Evolutionary conservation across 1,140 invertebrate species (phyloP).

Genomic region (Prorops nasuta): DNA sequence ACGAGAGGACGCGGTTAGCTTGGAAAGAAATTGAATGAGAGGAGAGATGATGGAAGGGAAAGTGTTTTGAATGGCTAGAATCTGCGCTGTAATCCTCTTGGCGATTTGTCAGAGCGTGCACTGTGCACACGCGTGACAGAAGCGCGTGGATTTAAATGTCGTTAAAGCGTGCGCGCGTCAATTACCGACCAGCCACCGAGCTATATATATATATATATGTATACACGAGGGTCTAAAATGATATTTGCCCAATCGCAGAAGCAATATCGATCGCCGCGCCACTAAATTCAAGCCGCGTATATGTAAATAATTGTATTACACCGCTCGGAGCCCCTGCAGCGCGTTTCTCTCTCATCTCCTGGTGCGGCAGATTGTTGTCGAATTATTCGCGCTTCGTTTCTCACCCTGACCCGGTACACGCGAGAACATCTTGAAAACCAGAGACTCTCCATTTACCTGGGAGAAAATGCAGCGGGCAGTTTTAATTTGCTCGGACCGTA

Average conservation of each 20-base stretch:
- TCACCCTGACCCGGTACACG: conserved; percentile 18
- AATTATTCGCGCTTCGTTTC: conserved; percentile 37
- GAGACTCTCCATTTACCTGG: too few relatives aligned
- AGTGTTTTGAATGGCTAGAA: too few relatives aligned
- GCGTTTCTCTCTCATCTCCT: conserved; percentile 6
- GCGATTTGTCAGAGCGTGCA: too few relatives aligned
- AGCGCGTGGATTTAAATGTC: conserved; percentile 18
- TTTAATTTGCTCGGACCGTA: too few relatives aligned
- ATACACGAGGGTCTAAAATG: conserved; percentile 38
- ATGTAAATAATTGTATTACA: conserved; percentile 54
- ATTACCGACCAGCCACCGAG: too few relatives aligned
- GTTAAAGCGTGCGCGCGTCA: conserved; percentile 19
- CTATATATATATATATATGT: too few relatives aligned
- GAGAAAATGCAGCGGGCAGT: too few relatives aligned
- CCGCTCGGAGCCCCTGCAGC: conserved; percentile 8
- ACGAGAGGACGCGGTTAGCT: too few relatives aligned
- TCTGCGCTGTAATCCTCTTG: too few relatives aligned
- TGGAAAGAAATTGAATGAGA: too few relatives aligned
- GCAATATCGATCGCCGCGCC: conserved; percentile 38
- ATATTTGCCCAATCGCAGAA: conserved; percentile 44
- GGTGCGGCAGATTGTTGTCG: conserved; percentile 34
- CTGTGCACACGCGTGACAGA: too few relatives aligned
- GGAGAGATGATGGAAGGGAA: too few relatives aligned
- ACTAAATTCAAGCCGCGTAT: conserved; percentile 41
- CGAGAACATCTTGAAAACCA: conserved; percentile 34